Evolutionary conservation across 2,113 vertebrate species (phyloP), one percentile per base, ranked within the genome.

Genomic region (Ancistrus triradiatus): DNA sequence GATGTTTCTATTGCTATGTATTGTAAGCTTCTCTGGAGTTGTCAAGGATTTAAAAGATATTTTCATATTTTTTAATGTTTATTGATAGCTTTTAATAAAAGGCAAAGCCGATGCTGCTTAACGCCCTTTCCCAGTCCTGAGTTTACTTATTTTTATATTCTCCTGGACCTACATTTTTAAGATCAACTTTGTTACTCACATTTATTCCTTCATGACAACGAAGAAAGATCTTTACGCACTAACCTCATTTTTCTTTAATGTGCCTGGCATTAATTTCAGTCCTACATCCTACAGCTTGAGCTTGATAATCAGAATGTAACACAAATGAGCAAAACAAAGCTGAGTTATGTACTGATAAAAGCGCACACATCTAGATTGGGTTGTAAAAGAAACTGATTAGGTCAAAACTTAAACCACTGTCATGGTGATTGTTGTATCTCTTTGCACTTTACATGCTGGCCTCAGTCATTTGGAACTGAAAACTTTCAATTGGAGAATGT

Each of bases 71-170:
- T 33, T 3, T 21, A 15, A 43, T 25, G 33, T 43, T 58, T 13
- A 18, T 51, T 59, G 4, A 15, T 38, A 2, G 24, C 25, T 5
- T 52, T n/a, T 43, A 7, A 25, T 9, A 18, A 25, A 50, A 38
- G 9, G 21, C 35, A 24, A 64, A 21, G 49, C 14, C 38, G 24
- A 2, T 44, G 4, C 17, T 44, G 25, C 49, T 21, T n/a, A 19
- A 38, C 47, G 38, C 24, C 28, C 38, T 17, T 44, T 21, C 10
- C 40, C 5, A n/a, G n/a, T n/a, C 42, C 17, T 63, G n/a, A 66
- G 43, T 49, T 61, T 61, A 28, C 33, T 35, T 17, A n/a, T 18
- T 51, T n/a, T 14, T 9, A 55, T 33, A 3, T 33, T 25, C 1
- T 24, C 14, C 15, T n/a, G 6, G 21, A 14, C 37, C 11, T 40